Conservation (phyloP, 2,888 invertebrate species). For the Plagodis pulveraria region DNA sequence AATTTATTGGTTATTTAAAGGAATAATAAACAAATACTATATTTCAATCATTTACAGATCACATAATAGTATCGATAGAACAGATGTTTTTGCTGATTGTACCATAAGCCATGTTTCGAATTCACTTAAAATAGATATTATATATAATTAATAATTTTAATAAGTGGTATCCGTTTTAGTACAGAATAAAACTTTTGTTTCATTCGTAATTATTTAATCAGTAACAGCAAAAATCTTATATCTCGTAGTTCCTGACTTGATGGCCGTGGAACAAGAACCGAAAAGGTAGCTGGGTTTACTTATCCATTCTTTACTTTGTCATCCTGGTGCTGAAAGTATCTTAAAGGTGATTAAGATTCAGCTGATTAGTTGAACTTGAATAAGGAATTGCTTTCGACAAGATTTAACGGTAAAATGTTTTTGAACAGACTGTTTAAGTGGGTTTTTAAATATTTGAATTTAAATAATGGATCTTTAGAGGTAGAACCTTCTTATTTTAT, state of each 20-base stretch:
- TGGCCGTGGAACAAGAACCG: conserved; percentile 13
- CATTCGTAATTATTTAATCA: too few species aligned
- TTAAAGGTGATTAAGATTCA: conserved; percentile 61
- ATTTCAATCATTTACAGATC: too few species aligned
- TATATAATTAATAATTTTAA: too few species aligned
- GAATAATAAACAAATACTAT: too few species aligned
- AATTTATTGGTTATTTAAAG: too few species aligned
- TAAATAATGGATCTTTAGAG: too few species aligned
- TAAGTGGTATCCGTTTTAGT: too few species aligned
- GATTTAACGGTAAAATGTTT: conserved; percentile 10
- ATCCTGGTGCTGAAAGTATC: conserved; percentile 48
- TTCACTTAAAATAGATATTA: too few species aligned
- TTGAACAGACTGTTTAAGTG: not conserved
- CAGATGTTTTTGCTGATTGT: too few species aligned
- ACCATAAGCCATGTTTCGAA: too few species aligned
- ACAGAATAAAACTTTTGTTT: too few species aligned
- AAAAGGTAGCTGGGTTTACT: conserved; percentile 48
- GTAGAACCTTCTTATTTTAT: conserved; percentile 1
- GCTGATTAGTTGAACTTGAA: conserved; percentile 57
- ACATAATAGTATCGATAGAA: too few species aligned
- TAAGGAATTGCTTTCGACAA: conserved; percentile 50
- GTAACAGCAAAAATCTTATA: not conserved
- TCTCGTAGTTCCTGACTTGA: conserved; percentile 10
- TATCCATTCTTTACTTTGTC: conserved; percentile 54
- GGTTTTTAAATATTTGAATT: not conserved